Conservation (phyloP, 2,888 invertebrate species). For the Osedax fenrisi region DNA sequence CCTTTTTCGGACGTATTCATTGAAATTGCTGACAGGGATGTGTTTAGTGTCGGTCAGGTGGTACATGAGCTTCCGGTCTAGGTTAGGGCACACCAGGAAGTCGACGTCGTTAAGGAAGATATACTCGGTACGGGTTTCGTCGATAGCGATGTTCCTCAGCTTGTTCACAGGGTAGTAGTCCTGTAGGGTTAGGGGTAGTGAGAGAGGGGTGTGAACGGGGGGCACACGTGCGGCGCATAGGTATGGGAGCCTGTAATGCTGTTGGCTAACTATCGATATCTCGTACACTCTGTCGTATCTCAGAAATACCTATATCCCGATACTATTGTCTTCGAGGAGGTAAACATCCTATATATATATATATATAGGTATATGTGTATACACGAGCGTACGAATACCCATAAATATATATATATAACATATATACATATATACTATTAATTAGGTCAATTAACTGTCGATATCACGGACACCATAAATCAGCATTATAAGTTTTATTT, state of each 20-base stretch:
- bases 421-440: not conserved
- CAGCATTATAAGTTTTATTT: too few species aligned
- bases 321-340: not conserved
- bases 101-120: slow-evolving; percentile 4
- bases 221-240: too few species aligned
- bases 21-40: not conserved
- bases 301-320: too few species aligned
- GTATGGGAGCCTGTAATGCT: too few species aligned
- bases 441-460: not conserved
- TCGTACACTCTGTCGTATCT: too few species aligned
- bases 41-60: not conserved
- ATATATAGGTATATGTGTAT: not conserved
- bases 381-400: not conserved
- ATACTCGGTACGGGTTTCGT: not conserved
- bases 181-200: too few species aligned
- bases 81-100: slow-evolving; percentile 2
- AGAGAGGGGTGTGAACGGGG: too few species aligned
- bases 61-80: not conserved
- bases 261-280: too few species aligned
- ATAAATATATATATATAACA: not conserved
- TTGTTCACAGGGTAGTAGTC: slow-evolving; percentile 6
- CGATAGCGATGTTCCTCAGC: not conserved
- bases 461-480: too few species aligned
- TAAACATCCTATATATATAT: not conserved
- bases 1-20: too few species aligned